Evolutionary conservation across 2,888 invertebrate species (phyloP), one percentile per base, ranked within the genome.

Genomic region (Drosophila sordidula): DNA sequence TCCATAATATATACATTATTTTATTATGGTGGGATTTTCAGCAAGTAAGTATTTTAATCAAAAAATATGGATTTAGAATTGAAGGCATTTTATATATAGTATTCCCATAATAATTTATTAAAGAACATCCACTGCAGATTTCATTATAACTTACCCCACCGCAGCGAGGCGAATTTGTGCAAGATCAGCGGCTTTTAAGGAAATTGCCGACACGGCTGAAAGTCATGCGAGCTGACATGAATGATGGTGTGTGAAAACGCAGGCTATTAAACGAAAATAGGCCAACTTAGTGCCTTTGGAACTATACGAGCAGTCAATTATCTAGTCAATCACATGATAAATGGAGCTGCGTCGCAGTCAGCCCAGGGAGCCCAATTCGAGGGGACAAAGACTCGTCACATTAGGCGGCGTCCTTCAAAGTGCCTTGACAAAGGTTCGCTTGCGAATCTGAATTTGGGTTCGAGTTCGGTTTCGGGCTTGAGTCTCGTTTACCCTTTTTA

Each of bases 271-370:
- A 25, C 16, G 14, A 38, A 45, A 46, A 39, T 34, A 42, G 22
- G 41, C 14, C 44, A 59, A 38, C 36, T 49, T n/a, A 45, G 36
- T 57, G 55, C 29, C 59, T 57, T 32, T 18, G 36, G 64, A 58
- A 59, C 64, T 49, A 65, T 65, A n/a, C 16, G 18, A 46, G 36
- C 44, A 70, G 82, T 76, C 84, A 85, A 80, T 85, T 87, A 82
- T 80, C 82, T 74, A 87, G 80, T 87, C 85, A 87, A 85, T 87
- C 80, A 75, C 59, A 80, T 85, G 86, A 85, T 85, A 82, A 85
- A 87, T 85, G 75, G 62, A 63, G 69, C 69, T 72, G 68, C 29
- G 58, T 52, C 66, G 38, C 62, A 42, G 57, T 45, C 61, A 61
- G 63, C 68, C 75, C 62, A 41, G 18, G 36, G 49, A n/a, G 45